phyloP scores from a whole-genome alignment of 2,888 invertebrate genomes.

The Julus scandinavius region DNA sequence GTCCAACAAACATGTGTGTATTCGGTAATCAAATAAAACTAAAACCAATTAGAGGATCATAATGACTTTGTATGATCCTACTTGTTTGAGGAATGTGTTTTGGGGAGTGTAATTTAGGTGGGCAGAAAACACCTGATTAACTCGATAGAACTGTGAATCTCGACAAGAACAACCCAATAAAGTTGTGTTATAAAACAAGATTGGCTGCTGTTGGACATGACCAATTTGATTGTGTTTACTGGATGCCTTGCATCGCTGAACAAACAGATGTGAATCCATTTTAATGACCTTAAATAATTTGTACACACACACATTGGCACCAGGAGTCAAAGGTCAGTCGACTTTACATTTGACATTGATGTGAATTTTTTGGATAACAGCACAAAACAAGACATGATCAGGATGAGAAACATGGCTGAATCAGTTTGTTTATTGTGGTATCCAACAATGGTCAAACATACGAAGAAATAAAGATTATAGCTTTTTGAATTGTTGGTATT shows the following conservation, averaged over 20 bases:
- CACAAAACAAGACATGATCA: too few species aligned
- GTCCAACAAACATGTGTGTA: background rate
- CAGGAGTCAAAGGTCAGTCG: background rate
- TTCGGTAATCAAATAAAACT: constrained; percentile 12
- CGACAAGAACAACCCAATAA: background rate
- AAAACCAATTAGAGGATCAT: constrained; percentile 29
- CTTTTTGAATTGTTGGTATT: too few species aligned
- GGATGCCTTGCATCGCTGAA: background rate
- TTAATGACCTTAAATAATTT: background rate
- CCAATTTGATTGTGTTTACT: background rate
- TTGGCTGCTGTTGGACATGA: background rate
- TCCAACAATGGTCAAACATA: too few species aligned
- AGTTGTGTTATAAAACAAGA: background rate
- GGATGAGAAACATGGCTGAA: background rate
- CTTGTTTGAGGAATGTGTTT: background rate
- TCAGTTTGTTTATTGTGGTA: too few species aligned
- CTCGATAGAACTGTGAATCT: background rate
- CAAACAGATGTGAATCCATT: background rate
- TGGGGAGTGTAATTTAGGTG: background rate
- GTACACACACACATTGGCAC: background rate
- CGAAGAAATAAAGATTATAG: too few species aligned
- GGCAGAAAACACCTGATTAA: background rate
- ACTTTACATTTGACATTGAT: background rate
- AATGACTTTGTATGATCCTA: constrained; percentile 16
- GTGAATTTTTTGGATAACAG: background rate